Evolutionary conservation across 2,113 vertebrate genomes (phyloP).

Genomic region (Sylvia atricapilla): DNA sequence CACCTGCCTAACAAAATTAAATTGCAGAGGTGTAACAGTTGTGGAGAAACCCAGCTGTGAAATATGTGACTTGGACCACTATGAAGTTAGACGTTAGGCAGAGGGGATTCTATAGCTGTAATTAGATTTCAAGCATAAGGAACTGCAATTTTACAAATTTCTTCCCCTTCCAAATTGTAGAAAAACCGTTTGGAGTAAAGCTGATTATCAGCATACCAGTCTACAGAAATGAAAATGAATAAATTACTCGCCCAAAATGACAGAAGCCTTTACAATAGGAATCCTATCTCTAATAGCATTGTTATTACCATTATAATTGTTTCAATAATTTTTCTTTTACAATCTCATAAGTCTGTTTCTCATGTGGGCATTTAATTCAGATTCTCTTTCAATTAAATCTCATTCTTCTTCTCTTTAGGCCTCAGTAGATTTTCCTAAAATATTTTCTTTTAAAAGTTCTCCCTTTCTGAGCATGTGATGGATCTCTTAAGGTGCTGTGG

Average conservation of each 20-base stretch:
- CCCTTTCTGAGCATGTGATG: not conserved
- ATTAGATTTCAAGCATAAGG: conserved; percentile 22
- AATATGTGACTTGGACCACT: not conserved
- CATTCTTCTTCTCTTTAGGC: not conserved
- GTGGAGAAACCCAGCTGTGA: not conserved
- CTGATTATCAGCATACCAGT: not conserved
- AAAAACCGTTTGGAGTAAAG: not conserved
- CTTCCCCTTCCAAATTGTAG: not conserved
- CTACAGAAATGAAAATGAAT: conserved; percentile 58
- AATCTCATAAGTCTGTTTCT: not conserved
- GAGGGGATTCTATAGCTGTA: not conserved
- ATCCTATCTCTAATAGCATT: conserved; percentile 24
- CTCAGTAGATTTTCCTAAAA: not conserved
- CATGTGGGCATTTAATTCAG: not conserved
- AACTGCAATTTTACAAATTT: not conserved
- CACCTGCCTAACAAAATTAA: not conserved
- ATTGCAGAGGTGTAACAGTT: not conserved
- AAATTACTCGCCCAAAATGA: conserved; percentile 34
- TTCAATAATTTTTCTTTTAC: conserved; percentile 27
- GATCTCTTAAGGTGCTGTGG: not conserved
- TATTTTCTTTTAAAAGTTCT: not conserved
- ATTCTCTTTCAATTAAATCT: not conserved
- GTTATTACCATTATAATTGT: conserved; percentile 27
- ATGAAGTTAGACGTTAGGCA: not conserved
- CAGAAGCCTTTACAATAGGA: not conserved